Base-by-base conservation (phyloP, 2,113 vertebrate species). In the Forbesichthys agassizii region DNA sequence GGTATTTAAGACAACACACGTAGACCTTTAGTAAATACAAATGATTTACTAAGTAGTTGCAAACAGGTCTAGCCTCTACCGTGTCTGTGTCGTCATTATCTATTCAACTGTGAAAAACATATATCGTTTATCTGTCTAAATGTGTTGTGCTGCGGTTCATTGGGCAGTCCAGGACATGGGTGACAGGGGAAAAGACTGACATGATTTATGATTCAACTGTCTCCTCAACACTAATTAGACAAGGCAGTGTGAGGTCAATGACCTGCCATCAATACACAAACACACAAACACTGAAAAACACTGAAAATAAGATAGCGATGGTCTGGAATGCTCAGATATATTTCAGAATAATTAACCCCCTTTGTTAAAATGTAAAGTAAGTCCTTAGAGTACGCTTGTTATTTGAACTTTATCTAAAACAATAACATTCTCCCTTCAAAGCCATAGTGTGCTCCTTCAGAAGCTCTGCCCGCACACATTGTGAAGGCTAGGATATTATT, bases 161-260 rank as follows among this genome's bases (percentile, higher is more conserved):
- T 42, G 7, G 36, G 36, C 36, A 42, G 36, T 42, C 36, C 5
- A 42, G 36, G 36, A 42, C 36, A 42, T 52, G 49, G 49, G 49
- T 51, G 52, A 3, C 27, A 27, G 27, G 27, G 27, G 27, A 27
- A 27, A 27, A 27, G 27, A 27, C 27, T 27, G 27, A 27, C 27
- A 27, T 27, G 27, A 27, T 27, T 1, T 3, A 27, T 27, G 27
- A 27, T 27, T 27, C 27, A 20, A 20, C 20, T 20, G 20, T 1
- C 33, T 72, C 53, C 56, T 77, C 64, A 68, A 13, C 73, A 83
- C 83, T 66, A 82, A 88, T 84, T 86, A 85, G 68, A 57, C 48
- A n/a, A 33, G 73, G 56, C 78, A 72, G 78, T 54, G 53, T 72
- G 71, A 47, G 60, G 33, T 49, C 71, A 69, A 55, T 4, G 46